Evolutionary conservation across 2,797 vertebrate species (phyloP).

Genomic region (Pempheris klunzingeri): DNA sequence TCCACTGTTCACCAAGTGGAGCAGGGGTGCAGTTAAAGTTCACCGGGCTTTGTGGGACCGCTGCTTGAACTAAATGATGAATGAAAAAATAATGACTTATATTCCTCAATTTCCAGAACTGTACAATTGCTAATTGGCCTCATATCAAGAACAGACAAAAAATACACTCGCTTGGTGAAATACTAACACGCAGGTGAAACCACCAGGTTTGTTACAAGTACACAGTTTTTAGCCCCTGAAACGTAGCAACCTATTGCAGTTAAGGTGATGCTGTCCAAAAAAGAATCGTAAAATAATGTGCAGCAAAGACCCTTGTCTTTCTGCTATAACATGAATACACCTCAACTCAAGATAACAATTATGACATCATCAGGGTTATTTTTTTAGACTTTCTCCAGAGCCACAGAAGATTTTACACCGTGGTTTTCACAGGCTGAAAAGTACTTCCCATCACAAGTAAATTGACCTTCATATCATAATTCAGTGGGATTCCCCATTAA

Average conservation of each 20-base stretch:
- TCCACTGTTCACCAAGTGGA: neutral
- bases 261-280: fast-evolving
- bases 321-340: neutral
- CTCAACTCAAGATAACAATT: neutral
- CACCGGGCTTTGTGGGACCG: neutral
- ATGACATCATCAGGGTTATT: neutral
- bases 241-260: neutral
- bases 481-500: neutral
- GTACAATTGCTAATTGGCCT: neutral
- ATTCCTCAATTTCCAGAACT: neutral
- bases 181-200: neutral
- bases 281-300: neutral
- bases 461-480: neutral
- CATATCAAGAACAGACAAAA: neutral
- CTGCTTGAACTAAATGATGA: neutral
- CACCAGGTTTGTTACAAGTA: neutral
- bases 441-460: neutral
- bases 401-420: neutral
- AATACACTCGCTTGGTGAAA: neutral
- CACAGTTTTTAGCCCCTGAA: neutral
- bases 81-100: neutral
- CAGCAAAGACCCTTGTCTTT: neutral
- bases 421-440: neutral
- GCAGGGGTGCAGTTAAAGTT: neutral
- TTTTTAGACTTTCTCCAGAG: neutral